Conservation (phyloP, 1,140 invertebrate genomes). For the Thalassaphorura encarpata region DNA sequence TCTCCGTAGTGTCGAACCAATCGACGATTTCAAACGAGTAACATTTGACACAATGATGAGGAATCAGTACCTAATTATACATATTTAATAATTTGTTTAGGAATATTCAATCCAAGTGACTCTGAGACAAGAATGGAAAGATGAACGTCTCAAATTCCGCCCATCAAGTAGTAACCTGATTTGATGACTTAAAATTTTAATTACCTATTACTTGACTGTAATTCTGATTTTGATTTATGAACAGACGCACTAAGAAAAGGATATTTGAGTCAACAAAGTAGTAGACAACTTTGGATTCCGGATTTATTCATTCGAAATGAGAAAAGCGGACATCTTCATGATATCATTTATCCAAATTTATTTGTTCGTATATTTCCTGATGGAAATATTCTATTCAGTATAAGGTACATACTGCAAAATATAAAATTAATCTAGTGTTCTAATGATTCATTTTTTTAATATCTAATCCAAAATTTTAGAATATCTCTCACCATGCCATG, state of each 20-base stretch:
- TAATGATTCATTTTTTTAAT: neutral
- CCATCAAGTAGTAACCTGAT: neutral
- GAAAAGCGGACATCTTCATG: slow-evolving; percentile 92
- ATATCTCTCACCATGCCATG: slow-evolving; percentile 13
- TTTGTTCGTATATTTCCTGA: slow-evolving; percentile 91
- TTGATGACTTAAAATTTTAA: neutral
- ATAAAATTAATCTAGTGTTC: neutral
- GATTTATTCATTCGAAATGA: slow-evolving; percentile 96
- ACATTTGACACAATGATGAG: neutral
- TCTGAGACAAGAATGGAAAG: neutral
- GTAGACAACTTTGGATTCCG: slow-evolving; percentile 43
- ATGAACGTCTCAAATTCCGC: neutral
- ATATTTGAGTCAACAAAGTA: neutral
- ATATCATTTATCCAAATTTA: slow-evolving; percentile 94
- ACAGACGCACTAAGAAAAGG: neutral
- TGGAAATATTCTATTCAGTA: slow-evolving; percentile 89
- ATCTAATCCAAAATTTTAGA: neutral
- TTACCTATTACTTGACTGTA: neutral
- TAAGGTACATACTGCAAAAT: slow-evolving; percentile 50
- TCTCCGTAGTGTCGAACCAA: neutral
- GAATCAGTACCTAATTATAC: neutral
- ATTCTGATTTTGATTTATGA: neutral
- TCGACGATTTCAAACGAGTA: neutral
- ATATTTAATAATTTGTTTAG: neutral
- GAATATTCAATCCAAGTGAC: neutral